Percentiles rank a stretch among this genome's conserved stretches.
These are phyloP conservation scores for Laticauda colubrina DNA, from an alignment of 2,113 vertebrate species.

Conservation along the genomic window DNA sequence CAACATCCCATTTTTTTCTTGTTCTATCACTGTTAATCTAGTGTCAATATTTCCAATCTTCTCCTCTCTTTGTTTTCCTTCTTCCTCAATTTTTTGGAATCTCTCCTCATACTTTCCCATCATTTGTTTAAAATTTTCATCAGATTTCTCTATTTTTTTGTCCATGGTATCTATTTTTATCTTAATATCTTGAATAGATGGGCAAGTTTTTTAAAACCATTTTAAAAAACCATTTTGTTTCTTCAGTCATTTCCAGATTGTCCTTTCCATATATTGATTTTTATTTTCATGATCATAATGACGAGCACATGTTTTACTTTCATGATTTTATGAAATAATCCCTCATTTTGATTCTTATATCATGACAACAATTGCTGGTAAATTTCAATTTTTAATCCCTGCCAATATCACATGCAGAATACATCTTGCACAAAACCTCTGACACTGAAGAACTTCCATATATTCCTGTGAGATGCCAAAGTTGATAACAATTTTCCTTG, in stretches of 20 bases:
- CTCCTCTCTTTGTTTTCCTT: too few species aligned
- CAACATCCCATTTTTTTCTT: too few species aligned
- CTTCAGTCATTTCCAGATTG: not conserved
- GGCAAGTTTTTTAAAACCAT: not conserved
- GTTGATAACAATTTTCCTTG: not conserved
- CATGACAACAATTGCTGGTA: not conserved
- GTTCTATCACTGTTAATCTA: too few species aligned
- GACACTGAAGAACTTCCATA: not conserved
- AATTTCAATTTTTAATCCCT: not conserved
- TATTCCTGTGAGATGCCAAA: not conserved
- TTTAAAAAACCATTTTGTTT: not conserved
- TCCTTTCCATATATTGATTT: not conserved
- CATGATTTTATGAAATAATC: not conserved
- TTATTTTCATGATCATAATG: not conserved
- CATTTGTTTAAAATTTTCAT: too few species aligned
- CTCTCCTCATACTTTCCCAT: too few species aligned
- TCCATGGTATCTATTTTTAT: too few species aligned
- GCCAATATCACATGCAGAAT: not conserved
- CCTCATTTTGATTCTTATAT: not conserved
- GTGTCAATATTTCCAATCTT: too few species aligned
- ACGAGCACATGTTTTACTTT: not conserved
- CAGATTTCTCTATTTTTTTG: too few species aligned
- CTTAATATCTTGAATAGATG: too few species aligned
- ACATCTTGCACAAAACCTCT: not conserved
- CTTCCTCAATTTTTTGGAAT: too few species aligned